phyloP scores from a whole-genome alignment of 2,113 vertebrate species.

The Pelodiscus sinensis region DNA sequence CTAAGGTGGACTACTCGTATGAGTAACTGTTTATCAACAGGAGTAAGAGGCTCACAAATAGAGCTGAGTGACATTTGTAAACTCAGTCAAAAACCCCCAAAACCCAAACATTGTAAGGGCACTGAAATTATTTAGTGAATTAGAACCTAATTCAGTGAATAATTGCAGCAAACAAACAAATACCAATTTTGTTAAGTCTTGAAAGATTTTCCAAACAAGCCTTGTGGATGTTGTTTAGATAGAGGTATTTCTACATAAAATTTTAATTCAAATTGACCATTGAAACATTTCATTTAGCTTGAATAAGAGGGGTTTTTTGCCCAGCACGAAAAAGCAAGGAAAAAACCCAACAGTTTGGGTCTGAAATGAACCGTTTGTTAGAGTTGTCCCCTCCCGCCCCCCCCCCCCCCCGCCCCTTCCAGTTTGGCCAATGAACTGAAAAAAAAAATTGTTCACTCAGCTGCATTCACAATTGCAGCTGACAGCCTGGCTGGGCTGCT shows the following conservation, averaged over 20 bases:
- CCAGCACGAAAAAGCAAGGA: background rate
- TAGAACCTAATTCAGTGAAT: background rate
- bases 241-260: background rate
- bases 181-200: background rate
- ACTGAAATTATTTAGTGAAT: background rate
- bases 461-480: background rate
- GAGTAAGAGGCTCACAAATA: background rate
- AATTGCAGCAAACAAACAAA: background rate
- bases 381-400: too few species aligned
- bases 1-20: background rate
- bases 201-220: background rate
- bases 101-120: background rate
- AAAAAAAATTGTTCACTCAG: background rate
- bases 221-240: background rate
- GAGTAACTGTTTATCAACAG: rapidly evolving
- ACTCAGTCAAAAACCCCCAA: background rate
- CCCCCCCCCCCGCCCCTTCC: too few species aligned
- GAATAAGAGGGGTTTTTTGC: background rate
- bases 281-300: background rate
- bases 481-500: too few species aligned
- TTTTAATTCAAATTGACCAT: background rate
- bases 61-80: background rate
- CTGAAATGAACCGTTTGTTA: background rate
- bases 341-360: background rate
- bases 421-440: background rate